These are phyloP conservation scores for Arrhopalites spinosus DNA, from an alignment of 2,888 invertebrate genomes.

Conservation along the genomic window DNA sequence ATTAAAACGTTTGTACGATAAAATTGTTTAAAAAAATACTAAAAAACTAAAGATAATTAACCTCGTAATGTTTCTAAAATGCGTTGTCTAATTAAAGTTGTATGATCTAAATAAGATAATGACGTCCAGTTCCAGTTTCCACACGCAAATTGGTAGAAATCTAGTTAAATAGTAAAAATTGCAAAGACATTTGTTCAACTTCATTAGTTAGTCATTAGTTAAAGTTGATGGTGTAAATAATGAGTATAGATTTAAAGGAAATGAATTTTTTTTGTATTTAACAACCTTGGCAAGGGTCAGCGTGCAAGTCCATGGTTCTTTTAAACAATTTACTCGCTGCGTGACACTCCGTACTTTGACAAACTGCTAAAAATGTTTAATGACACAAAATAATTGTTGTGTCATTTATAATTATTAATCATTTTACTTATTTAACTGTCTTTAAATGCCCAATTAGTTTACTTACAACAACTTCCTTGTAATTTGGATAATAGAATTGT, in stretches of 20 bases:
- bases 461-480: too few relatives aligned
- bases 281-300: conserved; percentile 30
- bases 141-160: conserved; percentile 26
- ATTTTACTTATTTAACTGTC: not conserved
- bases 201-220: not conserved
- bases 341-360: conserved; percentile 8
- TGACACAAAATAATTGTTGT: not conserved
- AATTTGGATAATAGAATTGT: not conserved
- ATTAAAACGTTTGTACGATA: not conserved
- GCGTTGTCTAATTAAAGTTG: conserved; percentile 50
- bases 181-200: not conserved
- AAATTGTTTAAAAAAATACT: not conserved
- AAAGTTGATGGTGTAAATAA: not conserved
- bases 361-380: not conserved
- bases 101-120: conserved; percentile 34
- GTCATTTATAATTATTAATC: not conserved
- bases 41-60: conserved; percentile 3
- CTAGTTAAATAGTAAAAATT: not conserved
- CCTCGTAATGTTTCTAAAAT: conserved; percentile 47
- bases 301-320: conserved; percentile 15
- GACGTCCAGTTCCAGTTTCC: conserved; percentile 22
- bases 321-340: not conserved
- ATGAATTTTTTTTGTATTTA: not conserved
- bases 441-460: too few relatives aligned
- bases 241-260: not conserved